Evolutionary conservation across 2,797 vertebrate genomes (phyloP).

Genomic region (Muscicapa comitata): DNA sequence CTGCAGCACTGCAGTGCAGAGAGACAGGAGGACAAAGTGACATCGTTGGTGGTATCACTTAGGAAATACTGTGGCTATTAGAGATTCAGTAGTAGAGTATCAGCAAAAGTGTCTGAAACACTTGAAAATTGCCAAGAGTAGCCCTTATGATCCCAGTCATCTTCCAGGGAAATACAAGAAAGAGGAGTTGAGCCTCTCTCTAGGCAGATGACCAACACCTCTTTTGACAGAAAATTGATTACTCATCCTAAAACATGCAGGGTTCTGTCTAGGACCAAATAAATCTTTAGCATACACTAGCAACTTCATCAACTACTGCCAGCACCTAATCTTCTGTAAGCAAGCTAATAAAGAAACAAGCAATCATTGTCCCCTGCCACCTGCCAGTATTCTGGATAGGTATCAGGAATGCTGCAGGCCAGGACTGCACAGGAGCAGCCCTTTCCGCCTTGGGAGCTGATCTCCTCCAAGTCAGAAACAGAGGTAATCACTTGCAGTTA

Average conservation of each 20-base stretch:
- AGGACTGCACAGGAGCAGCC: not conserved
- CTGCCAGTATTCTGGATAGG: not conserved
- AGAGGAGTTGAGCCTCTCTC: not conserved
- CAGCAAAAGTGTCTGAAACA: not conserved
- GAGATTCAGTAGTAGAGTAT: not conserved
- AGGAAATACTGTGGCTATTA: not conserved
- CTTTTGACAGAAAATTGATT: slow-evolving; percentile 40
- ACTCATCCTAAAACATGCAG: slow-evolving; percentile 5
- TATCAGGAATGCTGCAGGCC: not conserved
- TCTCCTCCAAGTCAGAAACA: not conserved
- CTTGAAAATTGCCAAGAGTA: not conserved
- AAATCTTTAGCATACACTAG: slow-evolving; percentile 23
- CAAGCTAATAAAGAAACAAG: slow-evolving; percentile 39
- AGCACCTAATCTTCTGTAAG: slow-evolving; percentile 34
- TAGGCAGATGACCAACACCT: not conserved
- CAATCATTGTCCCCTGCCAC: not conserved
- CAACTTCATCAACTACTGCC: slow-evolving; percentile 40
- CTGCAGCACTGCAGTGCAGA: not conserved
- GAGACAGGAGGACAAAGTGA: not conserved
- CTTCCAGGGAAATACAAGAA: not conserved
- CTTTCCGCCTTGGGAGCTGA: not conserved
- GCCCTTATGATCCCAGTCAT: not conserved
- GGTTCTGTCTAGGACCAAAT: slow-evolving; percentile 32
- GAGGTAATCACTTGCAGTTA: not conserved
- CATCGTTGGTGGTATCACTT: not conserved